Evolutionary conservation across 2,888 invertebrate species (phyloP).

Genomic region (Priocnemis perturbator): DNA sequence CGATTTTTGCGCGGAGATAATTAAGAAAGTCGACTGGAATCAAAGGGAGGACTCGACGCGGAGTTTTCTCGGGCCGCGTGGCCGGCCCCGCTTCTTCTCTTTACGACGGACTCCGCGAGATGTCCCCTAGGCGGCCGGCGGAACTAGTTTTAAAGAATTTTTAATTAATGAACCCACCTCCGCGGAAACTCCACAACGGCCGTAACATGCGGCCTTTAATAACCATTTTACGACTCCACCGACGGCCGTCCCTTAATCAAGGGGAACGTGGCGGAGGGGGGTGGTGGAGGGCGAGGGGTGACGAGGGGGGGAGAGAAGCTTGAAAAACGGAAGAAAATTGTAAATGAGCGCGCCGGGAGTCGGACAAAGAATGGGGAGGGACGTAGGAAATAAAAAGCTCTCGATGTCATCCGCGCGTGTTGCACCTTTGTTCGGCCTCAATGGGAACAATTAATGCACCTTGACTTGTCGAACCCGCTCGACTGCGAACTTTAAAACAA

Average conservation of each 20-base stretch:
- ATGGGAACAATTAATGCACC: constrained; percentile 2
- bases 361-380: constrained; percentile 21
- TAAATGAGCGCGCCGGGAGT: constrained; percentile 11
- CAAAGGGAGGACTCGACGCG: too few relatives aligned
- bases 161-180: constrained; percentile 53
- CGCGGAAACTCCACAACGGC: constrained; percentile 35
- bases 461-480: constrained; percentile 5
- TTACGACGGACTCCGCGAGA: constrained; percentile 21
- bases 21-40: too few relatives aligned
- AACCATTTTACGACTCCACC: constrained; percentile 42
- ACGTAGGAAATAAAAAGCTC: neutral
- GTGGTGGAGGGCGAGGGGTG: too few relatives aligned
- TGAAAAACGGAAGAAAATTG: constrained; percentile 24
- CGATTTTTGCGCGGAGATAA: too few relatives aligned
- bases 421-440: too few relatives aligned
- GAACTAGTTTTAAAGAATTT: constrained; percentile 54
- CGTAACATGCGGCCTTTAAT: constrained; percentile 43
- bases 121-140: constrained; percentile 29
- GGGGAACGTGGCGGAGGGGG: constrained; percentile 6
- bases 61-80: too few relatives aligned
- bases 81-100: neutral
- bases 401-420: too few relatives aligned
- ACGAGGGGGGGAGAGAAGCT: constrained; percentile 5
- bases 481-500: too few relatives aligned
- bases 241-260: constrained; percentile 42